Percentiles rank a stretch among this genome's conserved stretches.
Evolutionary conservation across 2,888 invertebrate genomes (phyloP).

Genomic region (Apodemia zela): DNA sequence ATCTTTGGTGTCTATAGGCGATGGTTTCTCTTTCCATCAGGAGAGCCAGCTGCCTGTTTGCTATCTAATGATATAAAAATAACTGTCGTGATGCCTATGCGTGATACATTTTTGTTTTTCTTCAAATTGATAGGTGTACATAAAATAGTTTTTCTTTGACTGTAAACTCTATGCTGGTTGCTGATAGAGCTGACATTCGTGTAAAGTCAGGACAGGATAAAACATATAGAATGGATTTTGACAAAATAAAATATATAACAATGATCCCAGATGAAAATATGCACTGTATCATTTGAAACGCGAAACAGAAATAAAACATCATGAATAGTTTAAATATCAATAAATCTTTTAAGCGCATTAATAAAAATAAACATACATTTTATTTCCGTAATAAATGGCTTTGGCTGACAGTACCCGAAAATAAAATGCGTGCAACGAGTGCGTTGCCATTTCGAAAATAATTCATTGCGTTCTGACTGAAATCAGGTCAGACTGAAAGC

Average conservation of each 20-base stretch:
- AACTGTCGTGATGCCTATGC: too few species aligned
- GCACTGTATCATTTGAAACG: background rate
- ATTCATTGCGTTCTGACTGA: constrained; percentile 55
- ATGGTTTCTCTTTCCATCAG: too few species aligned
- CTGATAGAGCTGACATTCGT: too few species aligned
- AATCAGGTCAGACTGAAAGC: constrained; percentile 56
- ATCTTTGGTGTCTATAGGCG: too few species aligned
- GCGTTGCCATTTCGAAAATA: constrained; percentile 73
- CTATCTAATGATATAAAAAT: too few species aligned
- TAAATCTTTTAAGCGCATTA: constrained; percentile 13
- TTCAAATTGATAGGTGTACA: too few species aligned
- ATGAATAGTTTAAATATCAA: constrained; percentile 8
- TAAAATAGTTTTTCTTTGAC: too few species aligned
- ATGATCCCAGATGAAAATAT: background rate
- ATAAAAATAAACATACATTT: constrained; percentile 14
- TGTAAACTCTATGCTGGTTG: too few species aligned
- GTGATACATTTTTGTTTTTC: too few species aligned
- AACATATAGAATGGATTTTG: background rate
- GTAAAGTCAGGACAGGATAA: background rate
- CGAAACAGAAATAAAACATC: background rate
- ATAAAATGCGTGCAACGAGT: constrained; percentile 45
- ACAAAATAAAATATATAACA: background rate
- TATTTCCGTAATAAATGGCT: constrained; percentile 14
- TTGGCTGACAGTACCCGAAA: constrained; percentile 17
- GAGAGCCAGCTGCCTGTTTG: too few species aligned